phyloP scores from a whole-genome alignment of 2,888 invertebrate species.

The Bombylius major region DNA sequence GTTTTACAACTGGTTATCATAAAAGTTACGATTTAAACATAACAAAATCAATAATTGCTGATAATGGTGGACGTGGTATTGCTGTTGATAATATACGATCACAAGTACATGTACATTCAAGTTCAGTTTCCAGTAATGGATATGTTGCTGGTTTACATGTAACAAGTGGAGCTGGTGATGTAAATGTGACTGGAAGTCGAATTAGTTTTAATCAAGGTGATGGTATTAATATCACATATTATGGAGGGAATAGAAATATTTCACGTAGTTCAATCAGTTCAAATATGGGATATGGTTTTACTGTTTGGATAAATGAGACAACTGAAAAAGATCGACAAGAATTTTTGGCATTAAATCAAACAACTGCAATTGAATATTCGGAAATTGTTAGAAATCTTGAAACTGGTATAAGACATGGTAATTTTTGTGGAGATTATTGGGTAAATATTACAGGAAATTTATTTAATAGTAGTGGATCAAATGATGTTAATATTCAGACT shows the following conservation, averaged over 20 bases:
- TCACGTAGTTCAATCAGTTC: conserved; percentile 74
- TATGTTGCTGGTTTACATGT: conserved; percentile 87
- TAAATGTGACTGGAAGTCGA: conserved; percentile 82
- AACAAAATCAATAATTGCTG: conserved; percentile 67
- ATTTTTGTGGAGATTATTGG: conserved; percentile 74
- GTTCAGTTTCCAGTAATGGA: conserved; percentile 72
- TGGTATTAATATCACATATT: conserved; percentile 90
- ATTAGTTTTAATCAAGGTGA: conserved; percentile 87
- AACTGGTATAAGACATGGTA: conserved; percentile 81
- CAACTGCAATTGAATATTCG: conserved; percentile 75
- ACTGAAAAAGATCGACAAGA: conserved; percentile 47
- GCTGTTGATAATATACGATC: conserved; percentile 84
- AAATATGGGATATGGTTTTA: conserved; percentile 78
- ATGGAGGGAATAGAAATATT: conserved; percentile 87
- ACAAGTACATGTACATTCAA: conserved; percentile 71
- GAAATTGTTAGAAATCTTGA: conserved; percentile 78
- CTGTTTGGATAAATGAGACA: conserved; percentile 83
- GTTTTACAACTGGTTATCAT: conserved; percentile 62
- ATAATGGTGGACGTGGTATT: conserved; percentile 91
- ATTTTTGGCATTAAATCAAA: conserved; percentile 69
- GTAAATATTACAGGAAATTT: conserved; percentile 88
- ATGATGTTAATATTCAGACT: conserved; percentile 68
- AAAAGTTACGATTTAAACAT: conserved; percentile 80
- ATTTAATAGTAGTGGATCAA: conserved; percentile 66
- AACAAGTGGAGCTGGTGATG: conserved; percentile 80